These are phyloP conservation scores for Theretra japonica DNA, from an alignment of 2,888 invertebrate species.

Conservation along the genomic window DNA sequence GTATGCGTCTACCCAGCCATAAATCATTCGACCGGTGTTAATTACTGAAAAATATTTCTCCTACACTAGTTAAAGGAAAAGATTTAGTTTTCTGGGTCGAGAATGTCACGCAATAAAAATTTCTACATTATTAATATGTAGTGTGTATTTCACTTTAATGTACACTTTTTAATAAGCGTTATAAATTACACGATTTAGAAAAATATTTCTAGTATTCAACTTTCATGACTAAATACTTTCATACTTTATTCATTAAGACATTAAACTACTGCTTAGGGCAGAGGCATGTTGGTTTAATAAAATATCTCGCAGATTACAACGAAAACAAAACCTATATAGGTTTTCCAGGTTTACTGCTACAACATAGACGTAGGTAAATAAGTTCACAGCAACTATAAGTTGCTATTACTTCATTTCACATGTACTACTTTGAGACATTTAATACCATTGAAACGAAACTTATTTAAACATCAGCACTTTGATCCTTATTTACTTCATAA, in stretches of 20 bases:
- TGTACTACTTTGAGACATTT: too few relatives aligned
- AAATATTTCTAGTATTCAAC: not conserved
- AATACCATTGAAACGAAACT: not conserved
- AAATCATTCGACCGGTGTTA: slow-evolving; percentile 12
- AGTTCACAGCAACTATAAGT: too few relatives aligned
- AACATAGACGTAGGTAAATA: too few relatives aligned
- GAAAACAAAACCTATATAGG: too few relatives aligned
- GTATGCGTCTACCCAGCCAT: not conserved
- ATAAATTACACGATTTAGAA: not conserved
- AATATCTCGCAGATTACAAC: too few relatives aligned
- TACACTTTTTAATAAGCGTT: slow-evolving; percentile 2
- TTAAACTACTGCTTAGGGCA: not conserved
- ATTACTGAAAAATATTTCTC: slow-evolving; percentile 24
- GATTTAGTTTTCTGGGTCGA: slow-evolving; percentile 21
- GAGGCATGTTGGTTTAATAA: not conserved
- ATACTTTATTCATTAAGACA: too few relatives aligned
- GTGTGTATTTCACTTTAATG: slow-evolving; percentile 14
- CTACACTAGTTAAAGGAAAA: slow-evolving; percentile 13
- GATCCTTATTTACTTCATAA: not conserved
- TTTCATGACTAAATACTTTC: too few relatives aligned
- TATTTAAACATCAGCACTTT: not conserved
- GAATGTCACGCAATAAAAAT: slow-evolving; percentile 21
- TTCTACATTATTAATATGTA: not conserved
- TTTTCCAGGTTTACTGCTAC: too few relatives aligned
- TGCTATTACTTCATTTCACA: too few relatives aligned